phyloP scores from a whole-genome alignment of 1,140 invertebrate species.

The Heliconius eleuchia region DNA sequence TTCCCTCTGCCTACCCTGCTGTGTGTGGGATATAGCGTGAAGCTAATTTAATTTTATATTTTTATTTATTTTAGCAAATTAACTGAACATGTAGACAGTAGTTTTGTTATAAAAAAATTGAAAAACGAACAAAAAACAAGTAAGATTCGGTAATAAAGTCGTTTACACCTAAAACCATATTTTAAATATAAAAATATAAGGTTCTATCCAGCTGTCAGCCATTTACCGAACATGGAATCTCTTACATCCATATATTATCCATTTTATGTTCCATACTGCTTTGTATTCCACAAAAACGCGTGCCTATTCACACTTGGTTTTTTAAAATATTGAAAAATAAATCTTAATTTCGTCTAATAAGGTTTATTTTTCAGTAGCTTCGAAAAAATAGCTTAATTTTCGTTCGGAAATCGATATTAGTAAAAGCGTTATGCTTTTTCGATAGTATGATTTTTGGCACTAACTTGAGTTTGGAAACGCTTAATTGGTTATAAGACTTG shows the following conservation, averaged over 20 bases:
- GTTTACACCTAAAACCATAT: slow-evolving; percentile 8
- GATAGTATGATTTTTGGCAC: slow-evolving; percentile 1
- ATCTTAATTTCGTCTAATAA: background rate
- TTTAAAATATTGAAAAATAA: background rate
- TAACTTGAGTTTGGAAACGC: background rate
- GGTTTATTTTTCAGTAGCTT: background rate
- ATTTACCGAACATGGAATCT: background rate
- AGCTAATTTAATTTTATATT: no score
- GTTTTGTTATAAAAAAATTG: background rate
- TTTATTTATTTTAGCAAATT: no score
- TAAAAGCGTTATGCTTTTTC: background rate
- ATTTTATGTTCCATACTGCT: slow-evolving; percentile 23
- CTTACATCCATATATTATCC: slow-evolving; percentile 15
- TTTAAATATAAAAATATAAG: background rate
- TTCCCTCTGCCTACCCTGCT: no score
- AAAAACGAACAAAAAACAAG: background rate
- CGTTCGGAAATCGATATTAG: slow-evolving; percentile 21
- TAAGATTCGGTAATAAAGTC: background rate
- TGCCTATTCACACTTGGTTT: slow-evolving; percentile 13
- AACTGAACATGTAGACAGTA: background rate
- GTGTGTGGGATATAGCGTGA: no score
- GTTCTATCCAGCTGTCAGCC: background rate
- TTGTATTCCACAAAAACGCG: slow-evolving; percentile 22
- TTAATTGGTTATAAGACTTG: background rate
- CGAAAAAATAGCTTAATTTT: slow-evolving; percentile 13